Evolutionary conservation across 1,140 invertebrate genomes (phyloP).

Genomic region (Drosophila saltans): DNA sequence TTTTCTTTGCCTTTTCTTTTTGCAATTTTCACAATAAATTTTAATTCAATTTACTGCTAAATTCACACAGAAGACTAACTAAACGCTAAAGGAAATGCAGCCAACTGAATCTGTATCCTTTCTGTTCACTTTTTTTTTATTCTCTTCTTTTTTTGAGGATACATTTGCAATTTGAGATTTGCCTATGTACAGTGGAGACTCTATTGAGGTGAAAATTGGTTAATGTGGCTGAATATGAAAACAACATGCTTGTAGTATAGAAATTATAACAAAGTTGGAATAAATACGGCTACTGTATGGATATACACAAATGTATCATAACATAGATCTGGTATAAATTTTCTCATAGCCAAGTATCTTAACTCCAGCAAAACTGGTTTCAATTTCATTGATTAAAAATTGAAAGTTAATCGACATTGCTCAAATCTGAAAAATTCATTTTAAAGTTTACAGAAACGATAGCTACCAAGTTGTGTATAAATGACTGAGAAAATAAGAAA

Average conservation of each 20-base stretch:
- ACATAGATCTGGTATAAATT: too few relatives aligned
- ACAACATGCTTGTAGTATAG: too few relatives aligned
- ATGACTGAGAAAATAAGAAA: too few relatives aligned
- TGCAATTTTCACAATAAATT: conserved; percentile 79
- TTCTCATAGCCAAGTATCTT: too few relatives aligned
- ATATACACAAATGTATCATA: too few relatives aligned
- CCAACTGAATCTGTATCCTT: conserved; percentile 6
- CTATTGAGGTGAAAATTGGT: not conserved
- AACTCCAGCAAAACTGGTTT: too few relatives aligned
- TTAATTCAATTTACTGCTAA: conserved; percentile 80
- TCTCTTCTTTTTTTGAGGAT: not conserved
- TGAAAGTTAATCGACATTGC: too few relatives aligned
- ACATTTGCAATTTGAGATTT: not conserved
- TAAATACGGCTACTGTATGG: too few relatives aligned
- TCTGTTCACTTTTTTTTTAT: not conserved
- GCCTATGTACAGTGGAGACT: conserved; percentile 1
- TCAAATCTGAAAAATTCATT: too few relatives aligned
- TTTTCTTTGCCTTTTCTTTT: conserved; percentile 49
- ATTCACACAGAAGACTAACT: conserved; percentile 61
- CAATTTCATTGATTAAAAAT: too few relatives aligned
- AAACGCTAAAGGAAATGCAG: conserved; percentile 72
- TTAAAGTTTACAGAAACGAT: too few relatives aligned
- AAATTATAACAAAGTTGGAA: not conserved
- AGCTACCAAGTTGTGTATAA: too few relatives aligned
- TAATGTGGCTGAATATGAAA: not conserved